Conservation (phyloP, 2,113 vertebrate species). For the Cyanoliseus patagonus region DNA sequence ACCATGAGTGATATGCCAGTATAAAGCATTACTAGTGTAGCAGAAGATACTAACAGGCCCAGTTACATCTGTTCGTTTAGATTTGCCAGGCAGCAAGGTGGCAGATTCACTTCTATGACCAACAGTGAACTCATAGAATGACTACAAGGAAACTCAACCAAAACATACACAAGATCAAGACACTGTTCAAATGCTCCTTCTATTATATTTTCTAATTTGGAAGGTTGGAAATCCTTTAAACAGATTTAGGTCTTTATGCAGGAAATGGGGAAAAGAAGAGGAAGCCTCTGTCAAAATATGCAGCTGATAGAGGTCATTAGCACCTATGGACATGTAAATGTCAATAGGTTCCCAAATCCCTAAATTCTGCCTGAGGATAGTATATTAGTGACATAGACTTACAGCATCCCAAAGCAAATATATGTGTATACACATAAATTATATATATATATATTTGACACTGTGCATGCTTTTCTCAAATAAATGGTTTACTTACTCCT, state of each 20-base stretch:
- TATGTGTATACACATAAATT: neutral
- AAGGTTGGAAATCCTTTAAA: neutral
- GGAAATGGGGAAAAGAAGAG: neutral
- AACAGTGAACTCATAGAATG: neutral
- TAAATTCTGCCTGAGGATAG: neutral
- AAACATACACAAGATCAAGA: neutral
- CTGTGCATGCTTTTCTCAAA: neutral
- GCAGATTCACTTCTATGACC: neutral
- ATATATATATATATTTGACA: neutral
- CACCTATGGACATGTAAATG: neutral
- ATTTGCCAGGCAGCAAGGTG: neutral
- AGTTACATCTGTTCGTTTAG: neutral
- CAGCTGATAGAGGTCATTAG: neutral
- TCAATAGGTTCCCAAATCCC: neutral
- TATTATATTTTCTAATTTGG: neutral
- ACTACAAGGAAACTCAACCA: neutral
- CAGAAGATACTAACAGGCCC: neutral
- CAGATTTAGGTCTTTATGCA: neutral
- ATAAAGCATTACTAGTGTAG: neutral
- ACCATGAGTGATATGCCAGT: neutral
- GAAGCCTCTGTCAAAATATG: neutral
- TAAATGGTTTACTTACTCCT: neutral
- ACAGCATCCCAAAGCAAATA: neutral
- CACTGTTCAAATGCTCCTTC: neutral
- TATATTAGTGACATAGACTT: neutral